Evolutionary conservation across 2,888 invertebrate species (phyloP), one percentile per base, ranked within the genome.

Genomic region (Chloromyia formosa): DNA sequence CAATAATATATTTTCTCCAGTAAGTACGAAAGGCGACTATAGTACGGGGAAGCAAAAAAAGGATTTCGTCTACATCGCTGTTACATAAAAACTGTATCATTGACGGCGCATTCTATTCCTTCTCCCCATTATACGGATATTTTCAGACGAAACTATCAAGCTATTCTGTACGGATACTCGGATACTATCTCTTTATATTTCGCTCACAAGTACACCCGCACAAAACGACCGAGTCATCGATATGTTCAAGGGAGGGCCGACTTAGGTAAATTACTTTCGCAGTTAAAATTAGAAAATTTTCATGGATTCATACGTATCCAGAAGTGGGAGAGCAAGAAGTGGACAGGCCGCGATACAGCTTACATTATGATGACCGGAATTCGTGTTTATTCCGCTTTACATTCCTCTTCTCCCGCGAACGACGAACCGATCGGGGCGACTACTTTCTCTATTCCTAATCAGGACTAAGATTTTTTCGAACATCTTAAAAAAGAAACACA

Each of bases 11-110:
- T 10, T 14, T 61, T 27, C 12, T n/a, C 61, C 61, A 61, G 27
- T 20, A 27, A 23, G 45, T 53, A 54, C n/a, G 54, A 35, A 4
- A 16, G 53, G 68, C 23, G 20, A 20, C 0, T 16, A 42, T 53
- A 54, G 16, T 69, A 27, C 68, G 27, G 23, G 27, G 3, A 35
- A 35, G 3, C 27, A 35, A 35, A 7, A 69, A 40, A 60, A 4
- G 22, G 23, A 40, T 62, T 22, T 22, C 53, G 27, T 35, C 27
- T 7, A 35, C 27, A 35, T 35, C 27, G 53, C 22, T 42, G 49
- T 66, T 66, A 66, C 66, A 66, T 66, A 66, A 66, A 66, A 12
- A 3, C 12, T 27, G 3, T 1, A 45, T 66, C n/a, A 49, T 66
- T 49, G 7, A n/a, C 14, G 18, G 16, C 62, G 62, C 35, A 62